Conservation (phyloP, 2,797 vertebrate genomes). For the Macropus fuliginosus region DNA sequence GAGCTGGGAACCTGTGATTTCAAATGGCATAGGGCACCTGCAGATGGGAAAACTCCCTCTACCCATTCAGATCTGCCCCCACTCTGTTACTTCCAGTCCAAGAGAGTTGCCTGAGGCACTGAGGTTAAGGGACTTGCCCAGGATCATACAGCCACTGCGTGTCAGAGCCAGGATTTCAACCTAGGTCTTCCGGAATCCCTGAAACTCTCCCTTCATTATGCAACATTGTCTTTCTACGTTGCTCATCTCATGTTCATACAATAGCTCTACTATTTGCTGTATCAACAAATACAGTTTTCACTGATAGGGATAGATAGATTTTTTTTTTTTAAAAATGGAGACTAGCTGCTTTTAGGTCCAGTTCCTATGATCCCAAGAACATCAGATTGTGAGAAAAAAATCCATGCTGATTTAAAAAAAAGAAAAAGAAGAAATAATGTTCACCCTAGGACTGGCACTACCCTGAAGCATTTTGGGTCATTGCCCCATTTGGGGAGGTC, state of each 20-base stretch:
- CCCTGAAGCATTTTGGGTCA: background rate
- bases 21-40: background rate
- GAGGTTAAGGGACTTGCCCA: background rate
- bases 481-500: background rate
- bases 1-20: background rate
- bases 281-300: background rate
- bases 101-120: background rate
- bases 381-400: background rate
- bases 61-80: background rate
- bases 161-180: background rate
- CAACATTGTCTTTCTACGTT: background rate
- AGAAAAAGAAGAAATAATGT: background rate
- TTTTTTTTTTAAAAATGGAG: background rate
- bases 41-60: background rate
- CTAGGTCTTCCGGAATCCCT: background rate
- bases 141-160: background rate
- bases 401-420: background rate
- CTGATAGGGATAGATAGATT: background rate
- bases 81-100: background rate
- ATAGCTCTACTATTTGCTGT: background rate
- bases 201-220: background rate
- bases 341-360: background rate
- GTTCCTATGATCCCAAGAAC: background rate
- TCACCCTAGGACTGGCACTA: background rate
- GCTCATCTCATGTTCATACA: background rate